These are phyloP conservation scores for Indicator maculatus DNA, from an alignment of 2,113 vertebrate species.

Conservation along the genomic window DNA sequence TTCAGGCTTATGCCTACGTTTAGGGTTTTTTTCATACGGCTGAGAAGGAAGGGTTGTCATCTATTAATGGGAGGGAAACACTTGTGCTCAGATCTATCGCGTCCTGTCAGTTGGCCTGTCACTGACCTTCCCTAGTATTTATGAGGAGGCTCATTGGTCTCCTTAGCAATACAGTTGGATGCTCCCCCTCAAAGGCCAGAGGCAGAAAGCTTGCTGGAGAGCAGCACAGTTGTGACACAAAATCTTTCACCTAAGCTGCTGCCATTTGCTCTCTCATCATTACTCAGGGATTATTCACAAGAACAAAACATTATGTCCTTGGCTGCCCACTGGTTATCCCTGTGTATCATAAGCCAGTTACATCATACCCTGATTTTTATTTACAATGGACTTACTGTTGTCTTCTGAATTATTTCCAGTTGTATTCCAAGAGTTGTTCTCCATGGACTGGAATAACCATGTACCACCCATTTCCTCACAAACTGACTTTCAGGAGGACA, in stretches of 20 bases:
- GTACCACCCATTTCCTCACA: not conserved
- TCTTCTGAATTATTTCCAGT: not conserved
- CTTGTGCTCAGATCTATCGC: not conserved
- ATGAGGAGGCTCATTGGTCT: not conserved
- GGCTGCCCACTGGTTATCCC: not conserved
- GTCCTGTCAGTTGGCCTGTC: not conserved
- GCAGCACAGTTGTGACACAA: not conserved
- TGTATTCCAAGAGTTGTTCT: not conserved
- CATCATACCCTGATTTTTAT: slow-evolving; percentile 4
- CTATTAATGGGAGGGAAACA: not conserved
- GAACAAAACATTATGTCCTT: not conserved
- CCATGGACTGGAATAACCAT: not conserved
- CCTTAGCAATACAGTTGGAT: not conserved
- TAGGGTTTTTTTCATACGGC: not conserved
- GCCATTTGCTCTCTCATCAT: not conserved
- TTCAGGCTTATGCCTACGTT: not conserved
- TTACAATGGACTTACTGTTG: not conserved
- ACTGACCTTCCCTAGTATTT: not conserved
- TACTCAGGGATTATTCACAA: not conserved
- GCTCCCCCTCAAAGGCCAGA: not conserved
- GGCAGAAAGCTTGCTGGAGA: not conserved
- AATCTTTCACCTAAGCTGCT: not conserved
- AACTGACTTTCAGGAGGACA: not conserved
- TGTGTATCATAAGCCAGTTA: not conserved
- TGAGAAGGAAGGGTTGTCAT: not conserved